phyloP scores from a whole-genome alignment of 2,888 invertebrate species.

The Drosophila buzzatii region DNA sequence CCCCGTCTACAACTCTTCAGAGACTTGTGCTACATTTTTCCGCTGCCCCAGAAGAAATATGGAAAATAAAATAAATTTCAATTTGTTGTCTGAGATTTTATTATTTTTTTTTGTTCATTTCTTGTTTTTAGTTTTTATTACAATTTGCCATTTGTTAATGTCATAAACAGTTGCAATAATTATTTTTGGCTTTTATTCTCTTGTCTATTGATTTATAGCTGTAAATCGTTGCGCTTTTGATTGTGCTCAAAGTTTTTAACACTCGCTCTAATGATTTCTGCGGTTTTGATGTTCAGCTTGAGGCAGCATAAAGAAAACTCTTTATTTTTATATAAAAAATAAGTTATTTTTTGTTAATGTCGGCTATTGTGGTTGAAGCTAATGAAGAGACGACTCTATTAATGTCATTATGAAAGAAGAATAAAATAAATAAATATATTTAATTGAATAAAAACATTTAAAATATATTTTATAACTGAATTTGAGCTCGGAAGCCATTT shows the following conservation, averaged over 20 bases:
- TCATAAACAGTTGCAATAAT: conserved; percentile 52
- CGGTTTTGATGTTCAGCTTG: conserved; percentile 44
- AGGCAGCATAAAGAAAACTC: conserved; percentile 15
- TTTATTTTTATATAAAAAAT: background rate
- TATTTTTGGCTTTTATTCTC: conserved; percentile 50
- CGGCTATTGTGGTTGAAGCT: conserved; percentile 42
- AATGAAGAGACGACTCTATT: conserved; percentile 15
- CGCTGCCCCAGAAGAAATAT: conserved; percentile 4
- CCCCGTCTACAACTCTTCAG: conserved; percentile 54
- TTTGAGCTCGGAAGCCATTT: background rate
- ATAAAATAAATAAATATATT: background rate
- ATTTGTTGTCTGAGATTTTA: conserved; percentile 28
- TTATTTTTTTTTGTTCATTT: background rate
- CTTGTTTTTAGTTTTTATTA: conserved; percentile 56
- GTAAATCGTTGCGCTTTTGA: conserved; percentile 50
- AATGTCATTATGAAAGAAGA: background rate
- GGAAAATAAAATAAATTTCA: conserved; percentile 19
- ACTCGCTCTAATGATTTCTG: conserved; percentile 52
- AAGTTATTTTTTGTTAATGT: conserved; percentile 32
- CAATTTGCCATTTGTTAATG: conserved; percentile 72
- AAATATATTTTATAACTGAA: background rate
- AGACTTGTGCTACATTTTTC: conserved; percentile 65
- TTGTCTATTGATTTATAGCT: conserved; percentile 63
- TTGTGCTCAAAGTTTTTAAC: conserved; percentile 63
- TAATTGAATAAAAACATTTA: background rate